Conservation (phyloP, 1,140 invertebrate species). For the Anagrus nilaparvatae region DNA sequence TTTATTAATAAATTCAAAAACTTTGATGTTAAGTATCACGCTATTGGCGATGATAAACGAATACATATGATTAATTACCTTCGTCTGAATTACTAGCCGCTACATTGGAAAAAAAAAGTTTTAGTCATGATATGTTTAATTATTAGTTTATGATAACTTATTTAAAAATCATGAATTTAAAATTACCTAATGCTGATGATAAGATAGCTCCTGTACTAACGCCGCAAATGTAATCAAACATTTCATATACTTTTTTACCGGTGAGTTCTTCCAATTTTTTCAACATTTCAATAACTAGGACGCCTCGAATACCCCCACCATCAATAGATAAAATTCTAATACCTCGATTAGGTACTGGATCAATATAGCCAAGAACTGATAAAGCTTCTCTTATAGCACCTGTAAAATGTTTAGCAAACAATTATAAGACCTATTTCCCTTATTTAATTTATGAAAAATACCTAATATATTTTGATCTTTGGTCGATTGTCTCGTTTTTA, state of each 20-base stretch:
- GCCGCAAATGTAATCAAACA: conserved; percentile 87
- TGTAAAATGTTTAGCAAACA: conserved; percentile 18
- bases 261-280: conserved; percentile 64
- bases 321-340: conserved; percentile 80
- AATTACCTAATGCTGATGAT: conserved; percentile 52
- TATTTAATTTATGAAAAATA: conserved; percentile 14
- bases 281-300: conserved; percentile 72
- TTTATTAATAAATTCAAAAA: conserved; percentile 3
- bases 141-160: not conserved
- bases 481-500: conserved; percentile 38
- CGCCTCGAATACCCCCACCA: conserved; percentile 79
- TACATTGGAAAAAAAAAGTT: not conserved
- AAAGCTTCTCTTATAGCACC: conserved; percentile 51
- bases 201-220: conserved; percentile 83
- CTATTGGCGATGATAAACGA: too few relatives aligned
- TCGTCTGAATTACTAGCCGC: too few relatives aligned
- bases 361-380: conserved; percentile 62
- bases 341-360: conserved; percentile 59
- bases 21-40: conserved; percentile 4
- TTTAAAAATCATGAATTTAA: too few relatives aligned
- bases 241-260: conserved; percentile 51
- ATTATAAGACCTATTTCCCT: not conserved
- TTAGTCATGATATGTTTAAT: not conserved
- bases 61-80: too few relatives aligned
- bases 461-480: conserved; percentile 38